These are phyloP conservation scores for Drosophila bunnanda DNA, from an alignment of 2,888 invertebrate species.

Conservation along the genomic window DNA sequence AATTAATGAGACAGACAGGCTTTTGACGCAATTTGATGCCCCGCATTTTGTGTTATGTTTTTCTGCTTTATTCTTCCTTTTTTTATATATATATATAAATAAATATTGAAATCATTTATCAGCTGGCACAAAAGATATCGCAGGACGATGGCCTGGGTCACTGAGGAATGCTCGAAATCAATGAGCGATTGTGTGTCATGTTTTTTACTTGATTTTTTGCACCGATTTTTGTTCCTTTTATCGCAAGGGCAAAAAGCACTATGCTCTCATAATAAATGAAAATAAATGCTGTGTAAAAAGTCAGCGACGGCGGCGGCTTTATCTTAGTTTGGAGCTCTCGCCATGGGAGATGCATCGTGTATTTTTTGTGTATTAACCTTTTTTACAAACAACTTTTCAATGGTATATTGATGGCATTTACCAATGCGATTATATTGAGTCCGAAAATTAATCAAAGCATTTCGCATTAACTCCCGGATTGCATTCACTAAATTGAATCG, in stretches of 20 bases:
- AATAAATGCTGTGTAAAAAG: conserved; percentile 35
- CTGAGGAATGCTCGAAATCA: conserved; percentile 61
- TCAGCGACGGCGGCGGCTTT: conserved; percentile 40
- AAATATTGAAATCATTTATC: conserved; percentile 76
- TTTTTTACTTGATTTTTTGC: conserved; percentile 19
- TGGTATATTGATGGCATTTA: conserved; percentile 10
- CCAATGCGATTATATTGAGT: conserved; percentile 34
- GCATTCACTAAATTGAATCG: conserved; percentile 43
- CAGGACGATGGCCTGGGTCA: conserved; percentile 35
- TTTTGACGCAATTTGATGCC: conserved; percentile 78
- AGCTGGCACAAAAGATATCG: conserved; percentile 65
- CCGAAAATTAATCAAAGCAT: conserved; percentile 44
- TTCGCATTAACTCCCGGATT: conserved; percentile 39
- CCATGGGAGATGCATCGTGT: conserved; percentile 28
- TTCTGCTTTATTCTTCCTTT: conserved; percentile 10
- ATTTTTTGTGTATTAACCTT: conserved; percentile 12
- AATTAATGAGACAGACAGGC: conserved; percentile 80
- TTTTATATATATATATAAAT: conserved; percentile 37
- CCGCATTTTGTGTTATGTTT: conserved; percentile 59
- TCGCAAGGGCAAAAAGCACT: conserved; percentile 18
- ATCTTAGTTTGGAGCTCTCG: conserved; percentile 55
- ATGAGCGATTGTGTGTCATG: conserved; percentile 59
- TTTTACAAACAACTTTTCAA: conserved; percentile 36
- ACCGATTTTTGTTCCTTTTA: conserved; percentile 10
- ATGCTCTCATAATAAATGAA: conserved; percentile 18